Evolutionary conservation across 2,888 invertebrate species (phyloP).

Genomic region (Tyria jacobaeae): DNA sequence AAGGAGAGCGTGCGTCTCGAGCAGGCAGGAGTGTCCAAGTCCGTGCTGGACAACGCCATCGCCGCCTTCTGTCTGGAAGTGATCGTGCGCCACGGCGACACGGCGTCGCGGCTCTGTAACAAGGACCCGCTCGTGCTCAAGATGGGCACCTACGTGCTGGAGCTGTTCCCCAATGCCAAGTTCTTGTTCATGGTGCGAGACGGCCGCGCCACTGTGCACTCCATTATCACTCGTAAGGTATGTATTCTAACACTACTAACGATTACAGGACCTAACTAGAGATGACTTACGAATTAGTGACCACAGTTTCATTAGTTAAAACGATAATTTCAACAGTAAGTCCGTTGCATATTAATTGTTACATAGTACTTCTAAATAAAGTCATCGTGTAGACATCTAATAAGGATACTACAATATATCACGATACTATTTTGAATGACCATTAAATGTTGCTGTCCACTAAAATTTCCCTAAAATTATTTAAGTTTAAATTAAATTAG

Average conservation of each 20-base stretch:
- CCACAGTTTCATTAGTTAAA: too few relatives aligned
- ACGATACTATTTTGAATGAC: too few relatives aligned
- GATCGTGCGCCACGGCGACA: constrained; percentile 98
- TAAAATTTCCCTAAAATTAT: too few relatives aligned
- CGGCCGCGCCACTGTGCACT: constrained; percentile 99
- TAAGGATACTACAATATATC: too few relatives aligned
- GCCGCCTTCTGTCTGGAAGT: constrained; percentile 98
- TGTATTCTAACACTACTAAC: not conserved
- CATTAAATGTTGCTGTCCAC: too few relatives aligned
- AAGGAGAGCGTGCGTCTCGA: constrained; percentile 96
- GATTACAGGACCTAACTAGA: not conserved
- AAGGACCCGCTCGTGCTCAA: constrained; percentile 99
- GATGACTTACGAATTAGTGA: too few relatives aligned
- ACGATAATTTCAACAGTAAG: too few relatives aligned
- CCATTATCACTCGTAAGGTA: constrained; percentile 98
- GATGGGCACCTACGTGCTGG: constrained; percentile 96
- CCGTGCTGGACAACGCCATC: constrained; percentile 97
- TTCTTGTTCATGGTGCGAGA: constrained; percentile 99
- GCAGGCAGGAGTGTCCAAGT: constrained; percentile 97
- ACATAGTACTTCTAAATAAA: too few relatives aligned
- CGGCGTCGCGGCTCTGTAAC: constrained; percentile 98
- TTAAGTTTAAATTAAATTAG: too few relatives aligned
- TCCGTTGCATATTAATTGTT: too few relatives aligned
- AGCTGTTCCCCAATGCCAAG: constrained; percentile 98
- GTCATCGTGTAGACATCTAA: too few relatives aligned